Percentiles rank a stretch among this genome's conserved stretches.
Evolutionary conservation across 2,113 vertebrate genomes (phyloP).

Genomic region (Pyxicephalus adspersus): DNA sequence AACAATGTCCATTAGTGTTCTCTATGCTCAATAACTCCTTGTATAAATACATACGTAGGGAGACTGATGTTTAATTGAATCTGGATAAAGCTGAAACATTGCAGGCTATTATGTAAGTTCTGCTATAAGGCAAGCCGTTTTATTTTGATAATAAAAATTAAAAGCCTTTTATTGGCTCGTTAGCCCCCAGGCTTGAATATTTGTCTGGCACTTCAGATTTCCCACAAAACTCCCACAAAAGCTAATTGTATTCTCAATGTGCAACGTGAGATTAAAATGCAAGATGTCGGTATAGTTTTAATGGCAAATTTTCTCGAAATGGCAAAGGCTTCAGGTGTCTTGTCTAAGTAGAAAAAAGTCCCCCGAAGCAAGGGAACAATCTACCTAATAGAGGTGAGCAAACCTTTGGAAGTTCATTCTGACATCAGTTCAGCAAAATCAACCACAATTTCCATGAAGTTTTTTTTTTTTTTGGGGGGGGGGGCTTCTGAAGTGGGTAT

Average conservation of each 20-base stretch:
- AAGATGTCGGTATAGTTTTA: not conserved
- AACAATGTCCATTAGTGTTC: too few species aligned
- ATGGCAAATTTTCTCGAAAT: not conserved
- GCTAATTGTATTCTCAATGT: conserved; percentile 3
- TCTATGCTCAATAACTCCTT: not conserved
- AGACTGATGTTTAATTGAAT: conserved; percentile 32
- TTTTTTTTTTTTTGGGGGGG: too few species aligned
- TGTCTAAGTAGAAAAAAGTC: not conserved
- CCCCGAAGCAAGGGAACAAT: too few species aligned
- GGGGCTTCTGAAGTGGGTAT: too few species aligned
- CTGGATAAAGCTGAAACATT: conserved; percentile 17
- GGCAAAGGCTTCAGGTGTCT: not conserved
- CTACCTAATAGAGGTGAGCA: too few species aligned
- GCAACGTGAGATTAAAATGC: not conserved
- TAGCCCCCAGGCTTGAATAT: not conserved
- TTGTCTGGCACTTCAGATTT: not conserved
- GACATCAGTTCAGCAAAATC: too few species aligned
- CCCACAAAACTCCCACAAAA: not conserved
- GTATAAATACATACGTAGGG: not conserved
- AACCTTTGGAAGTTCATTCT: too few species aligned
- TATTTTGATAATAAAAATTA: conserved; percentile 43
- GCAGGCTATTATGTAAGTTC: conserved; percentile 1
- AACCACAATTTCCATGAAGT: too few species aligned
- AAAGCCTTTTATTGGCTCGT: conserved; percentile 5
- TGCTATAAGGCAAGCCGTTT: conserved; percentile 26